phyloP scores from a whole-genome alignment of 2,888 invertebrate genomes.

The Lymantria monacha region DNA sequence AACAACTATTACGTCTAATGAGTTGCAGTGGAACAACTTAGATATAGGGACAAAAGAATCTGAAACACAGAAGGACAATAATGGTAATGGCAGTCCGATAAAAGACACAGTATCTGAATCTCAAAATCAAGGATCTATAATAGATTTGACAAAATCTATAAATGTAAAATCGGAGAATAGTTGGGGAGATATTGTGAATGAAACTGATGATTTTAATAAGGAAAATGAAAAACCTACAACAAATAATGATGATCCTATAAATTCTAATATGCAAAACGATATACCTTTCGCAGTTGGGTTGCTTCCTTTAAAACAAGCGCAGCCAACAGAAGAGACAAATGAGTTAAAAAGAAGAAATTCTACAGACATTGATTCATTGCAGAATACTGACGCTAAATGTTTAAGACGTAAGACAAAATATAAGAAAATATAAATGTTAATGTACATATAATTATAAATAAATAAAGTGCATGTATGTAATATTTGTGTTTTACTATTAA shows the following conservation, averaged over 20 bases:
- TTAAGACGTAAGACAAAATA: constrained; percentile 72
- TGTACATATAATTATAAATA: constrained; percentile 6
- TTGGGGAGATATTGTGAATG: constrained; percentile 44
- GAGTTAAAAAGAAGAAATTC: constrained; percentile 56
- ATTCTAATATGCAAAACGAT: constrained; percentile 50
- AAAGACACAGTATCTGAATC: constrained; percentile 29
- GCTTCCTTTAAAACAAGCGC: constrained; percentile 61
- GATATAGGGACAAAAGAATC: constrained; percentile 40
- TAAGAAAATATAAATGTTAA: constrained; percentile 53
- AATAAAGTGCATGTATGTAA: constrained; percentile 14
- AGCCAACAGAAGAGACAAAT: constrained; percentile 45
- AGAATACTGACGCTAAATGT: constrained; percentile 65
- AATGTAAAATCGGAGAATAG: constrained; percentile 41
- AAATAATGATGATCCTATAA: constrained; percentile 27
- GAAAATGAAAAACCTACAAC: constrained; percentile 43
- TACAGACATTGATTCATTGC: constrained; percentile 45
- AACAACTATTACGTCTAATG: constrained; percentile 27
- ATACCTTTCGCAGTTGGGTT: constrained; percentile 75
- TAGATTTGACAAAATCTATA: constrained; percentile 49
- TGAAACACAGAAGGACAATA: constrained; percentile 20
- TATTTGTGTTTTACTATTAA: neutral
- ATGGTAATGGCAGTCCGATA: constrained; percentile 28
- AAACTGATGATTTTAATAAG: constrained; percentile 40
- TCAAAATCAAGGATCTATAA: constrained; percentile 41
- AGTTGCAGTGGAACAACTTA: constrained; percentile 47